Conservation (phyloP, 2,113 vertebrate species). For the Mesoclemmys tuberculata region DNA sequence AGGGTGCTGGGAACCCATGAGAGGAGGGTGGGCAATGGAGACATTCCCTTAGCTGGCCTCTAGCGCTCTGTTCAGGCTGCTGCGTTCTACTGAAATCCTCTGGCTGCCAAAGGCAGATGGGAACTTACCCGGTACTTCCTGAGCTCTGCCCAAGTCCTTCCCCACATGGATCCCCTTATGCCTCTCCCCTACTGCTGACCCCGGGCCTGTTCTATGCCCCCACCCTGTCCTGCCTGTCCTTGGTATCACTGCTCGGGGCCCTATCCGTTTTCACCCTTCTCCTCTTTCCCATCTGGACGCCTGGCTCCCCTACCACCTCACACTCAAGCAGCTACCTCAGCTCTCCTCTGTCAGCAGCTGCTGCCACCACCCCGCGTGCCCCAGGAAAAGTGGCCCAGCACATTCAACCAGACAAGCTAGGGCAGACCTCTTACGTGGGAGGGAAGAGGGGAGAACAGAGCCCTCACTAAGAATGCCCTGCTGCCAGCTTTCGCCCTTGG, state of each 20-base stretch:
- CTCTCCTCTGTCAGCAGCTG: not conserved
- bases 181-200: not conserved
- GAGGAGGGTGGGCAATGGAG: not conserved
- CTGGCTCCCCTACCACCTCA: not conserved
- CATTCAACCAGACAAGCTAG: not conserved
- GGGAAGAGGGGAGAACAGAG: not conserved
- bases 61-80: not conserved
- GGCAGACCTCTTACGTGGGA: not conserved
- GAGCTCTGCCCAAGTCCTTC: not conserved
- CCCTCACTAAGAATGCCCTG: not conserved
- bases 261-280: not conserved
- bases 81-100: not conserved
- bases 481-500: not conserved
- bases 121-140: not conserved
- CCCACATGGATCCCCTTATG: not conserved
- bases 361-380: not conserved
- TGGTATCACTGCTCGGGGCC: not conserved
- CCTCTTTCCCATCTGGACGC: not conserved
- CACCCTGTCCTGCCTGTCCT: no score
- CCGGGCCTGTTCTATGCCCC: not conserved
- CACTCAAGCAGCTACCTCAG: no score
- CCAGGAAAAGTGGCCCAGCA: not conserved
- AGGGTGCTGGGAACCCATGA: no score
- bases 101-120: not conserved
- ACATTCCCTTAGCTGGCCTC: not conserved